Evolutionary conservation across 2,797 vertebrate genomes (phyloP), one percentile per base, ranked within the genome.

Genomic region (Etheostoma perlongum): DNA sequence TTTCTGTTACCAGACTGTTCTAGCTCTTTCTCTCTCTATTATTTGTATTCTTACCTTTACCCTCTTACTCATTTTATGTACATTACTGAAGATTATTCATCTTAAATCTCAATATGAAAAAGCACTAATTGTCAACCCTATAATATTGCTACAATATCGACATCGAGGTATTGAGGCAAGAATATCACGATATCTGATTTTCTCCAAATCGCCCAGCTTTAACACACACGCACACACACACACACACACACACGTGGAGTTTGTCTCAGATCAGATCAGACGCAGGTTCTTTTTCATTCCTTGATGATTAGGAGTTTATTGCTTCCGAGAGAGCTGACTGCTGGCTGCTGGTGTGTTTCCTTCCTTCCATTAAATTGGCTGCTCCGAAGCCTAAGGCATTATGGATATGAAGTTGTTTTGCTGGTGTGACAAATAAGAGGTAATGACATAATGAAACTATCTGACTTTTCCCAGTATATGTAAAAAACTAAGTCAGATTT

Each of bases 401-500:
- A 48, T 52, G 30, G 63, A 73, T 77, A 82, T 78, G 18, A 69
- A 84, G 74, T 57, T 71, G 71, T 55, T 89, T 80, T 74, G 54
- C 68, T 75, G 71, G 60, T 54, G 46, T 44, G 73, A 76, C 72
- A 81, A 60, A 58, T 62, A 68, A 67, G 51, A 79, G 47, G 49
- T 55, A 70, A 69, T 3, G 30, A 74, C 76, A 78, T 80, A 77
- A 79, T 74, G 23, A 79, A 88, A 81, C 49, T 25, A 36, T 58
- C 33, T 74, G 75, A 79, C 79, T 66, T 65, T 87, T 86, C 30
- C n/a, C 49, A 40, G 49, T 78, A 80, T 58, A 62, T 2, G 8
- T 48, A 53, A 80, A 82, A 82, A 85, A 81, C 83, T 70, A 33
- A 81, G 86, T 79, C 36, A 81, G 60, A 83, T 82, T 57, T 65